Percentiles rank a stretch among this genome's conserved stretches.
phyloP scores from a whole-genome alignment of 2,888 invertebrate species.

The Pachycephus smyrnensis region DNA sequence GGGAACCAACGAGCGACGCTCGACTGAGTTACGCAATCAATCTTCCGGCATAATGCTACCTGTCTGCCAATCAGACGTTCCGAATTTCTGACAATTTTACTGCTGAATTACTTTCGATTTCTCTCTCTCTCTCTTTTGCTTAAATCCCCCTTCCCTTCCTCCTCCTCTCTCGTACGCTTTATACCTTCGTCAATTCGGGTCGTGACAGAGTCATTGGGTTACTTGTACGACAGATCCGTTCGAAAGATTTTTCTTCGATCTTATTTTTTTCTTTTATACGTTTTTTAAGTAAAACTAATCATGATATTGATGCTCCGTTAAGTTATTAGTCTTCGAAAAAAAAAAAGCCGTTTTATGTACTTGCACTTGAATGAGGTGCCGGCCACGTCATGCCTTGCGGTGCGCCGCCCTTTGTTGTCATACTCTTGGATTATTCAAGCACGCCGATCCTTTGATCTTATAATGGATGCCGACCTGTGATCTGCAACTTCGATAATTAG shows the following conservation, averaged over 20 bases:
- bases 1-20: not conserved
- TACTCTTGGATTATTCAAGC: slow-evolving; percentile 7
- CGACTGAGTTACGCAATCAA: not conserved
- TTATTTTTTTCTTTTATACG: too few species aligned
- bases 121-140: not conserved
- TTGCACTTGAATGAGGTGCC: not conserved
- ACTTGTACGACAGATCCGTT: not conserved
- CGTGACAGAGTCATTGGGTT: not conserved
- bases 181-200: not conserved
- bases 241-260: not conserved
- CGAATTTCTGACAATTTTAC: not conserved
- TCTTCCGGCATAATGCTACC: not conserved
- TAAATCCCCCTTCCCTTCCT: too few species aligned
- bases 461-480: slow-evolving; percentile 33
- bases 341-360: not conserved
- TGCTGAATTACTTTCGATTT: not conserved
- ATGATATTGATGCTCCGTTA: not conserved
- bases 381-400: not conserved
- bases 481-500: slow-evolving; percentile 27
- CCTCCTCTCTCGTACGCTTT: not conserved
- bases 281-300: not conserved
- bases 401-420: not conserved
- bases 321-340: not conserved
- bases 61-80: not conserved
- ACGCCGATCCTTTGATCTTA: slow-evolving; percentile 34